Conservation (phyloP, 2,113 vertebrate species). For the Chaetodon trifascialis region DNA sequence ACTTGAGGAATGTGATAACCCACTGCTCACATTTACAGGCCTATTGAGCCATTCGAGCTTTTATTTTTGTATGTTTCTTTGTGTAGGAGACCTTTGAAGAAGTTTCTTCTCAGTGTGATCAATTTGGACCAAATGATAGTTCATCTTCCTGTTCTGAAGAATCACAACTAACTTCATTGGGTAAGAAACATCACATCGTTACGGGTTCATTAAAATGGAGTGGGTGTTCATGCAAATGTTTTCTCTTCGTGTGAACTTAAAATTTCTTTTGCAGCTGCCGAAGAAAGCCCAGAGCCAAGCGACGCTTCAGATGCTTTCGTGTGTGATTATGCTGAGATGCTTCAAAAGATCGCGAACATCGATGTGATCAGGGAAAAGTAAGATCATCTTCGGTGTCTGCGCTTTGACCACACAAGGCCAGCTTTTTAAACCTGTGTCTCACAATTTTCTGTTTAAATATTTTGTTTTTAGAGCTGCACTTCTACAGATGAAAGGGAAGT, state of each 20-base stretch:
- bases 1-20: too few relatives aligned
- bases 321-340: background rate
- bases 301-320: background rate
- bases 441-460: background rate
- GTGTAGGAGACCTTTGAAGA: conserved; percentile 17
- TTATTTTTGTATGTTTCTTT: background rate
- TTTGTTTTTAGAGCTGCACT: conserved; percentile 31
- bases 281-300: background rate
- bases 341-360: background rate
- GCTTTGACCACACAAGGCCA: background rate
- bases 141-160: background rate
- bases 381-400: background rate
- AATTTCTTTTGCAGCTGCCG: conserved; percentile 1
- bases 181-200: conserved; percentile 7
- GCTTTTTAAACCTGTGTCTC: background rate
- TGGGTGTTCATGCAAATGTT: background rate
- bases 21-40: too few relatives aligned
- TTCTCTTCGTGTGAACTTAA: background rate
- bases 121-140: background rate
- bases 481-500: conserved; percentile 32
- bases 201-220: background rate
- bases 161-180: background rate
- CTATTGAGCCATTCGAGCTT: too few relatives aligned
- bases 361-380: conserved; percentile 47
- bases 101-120: background rate